Conservation (phyloP, 2,797 vertebrate species). For the Callimico goeldii region DNA sequence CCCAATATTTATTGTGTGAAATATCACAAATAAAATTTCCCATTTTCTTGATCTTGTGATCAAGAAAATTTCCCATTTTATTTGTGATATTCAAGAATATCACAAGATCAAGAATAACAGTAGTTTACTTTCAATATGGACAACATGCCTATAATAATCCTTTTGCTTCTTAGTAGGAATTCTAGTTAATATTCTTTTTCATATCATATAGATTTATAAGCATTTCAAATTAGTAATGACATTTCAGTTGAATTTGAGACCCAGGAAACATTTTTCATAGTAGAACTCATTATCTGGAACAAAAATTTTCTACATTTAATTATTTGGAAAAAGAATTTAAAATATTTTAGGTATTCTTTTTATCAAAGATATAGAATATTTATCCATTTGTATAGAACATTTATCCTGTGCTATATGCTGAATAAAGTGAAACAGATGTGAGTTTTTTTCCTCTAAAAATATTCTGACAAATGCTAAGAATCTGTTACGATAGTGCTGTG, state of each 20-base stretch:
- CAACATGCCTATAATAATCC: neutral
- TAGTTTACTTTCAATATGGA: neutral
- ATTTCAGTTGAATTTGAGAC: neutral
- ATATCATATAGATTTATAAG: neutral
- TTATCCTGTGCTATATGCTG: neutral
- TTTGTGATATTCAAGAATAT: too few species aligned
- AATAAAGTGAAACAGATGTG: neutral
- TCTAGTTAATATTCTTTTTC: neutral
- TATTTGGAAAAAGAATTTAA: conserved; percentile 2
- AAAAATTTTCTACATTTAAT: neutral
- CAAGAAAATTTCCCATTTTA: too few species aligned
- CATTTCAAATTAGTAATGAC: neutral
- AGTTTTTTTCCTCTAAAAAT: neutral
- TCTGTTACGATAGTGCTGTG: neutral
- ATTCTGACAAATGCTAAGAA: neutral
- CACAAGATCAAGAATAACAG: neutral
- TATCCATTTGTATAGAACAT: neutral
- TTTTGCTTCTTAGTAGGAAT: neutral
- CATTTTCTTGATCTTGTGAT: too few species aligned
- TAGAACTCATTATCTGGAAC: neutral
- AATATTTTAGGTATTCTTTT: conserved; percentile 24
- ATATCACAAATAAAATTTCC: neutral
- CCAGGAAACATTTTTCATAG: neutral
- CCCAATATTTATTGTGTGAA: neutral
- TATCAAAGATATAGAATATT: neutral